Percentiles rank a stretch among this genome's conserved stretches.
Evolutionary conservation across 2,113 vertebrate species (phyloP).

Genomic region (Equus quagga): DNA sequence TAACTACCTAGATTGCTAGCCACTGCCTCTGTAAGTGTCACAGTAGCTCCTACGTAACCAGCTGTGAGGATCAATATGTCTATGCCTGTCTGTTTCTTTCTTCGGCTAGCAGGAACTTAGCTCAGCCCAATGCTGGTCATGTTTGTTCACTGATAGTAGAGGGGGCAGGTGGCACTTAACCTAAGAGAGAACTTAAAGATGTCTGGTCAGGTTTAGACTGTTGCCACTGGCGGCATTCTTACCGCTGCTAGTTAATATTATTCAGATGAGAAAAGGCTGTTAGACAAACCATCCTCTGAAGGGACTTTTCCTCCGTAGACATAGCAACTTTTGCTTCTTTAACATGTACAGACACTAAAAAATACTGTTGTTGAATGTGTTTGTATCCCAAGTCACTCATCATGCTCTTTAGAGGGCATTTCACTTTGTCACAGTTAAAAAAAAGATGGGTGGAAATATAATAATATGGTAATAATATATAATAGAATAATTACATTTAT

Average conservation of each 20-base stretch:
- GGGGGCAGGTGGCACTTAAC: not conserved
- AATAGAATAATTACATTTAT: too few species aligned
- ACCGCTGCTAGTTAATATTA: rapidly evolving
- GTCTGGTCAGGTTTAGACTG: not conserved
- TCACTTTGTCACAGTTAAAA: not conserved
- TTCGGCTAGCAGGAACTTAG: rapidly evolving
- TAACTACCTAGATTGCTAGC: too few species aligned
- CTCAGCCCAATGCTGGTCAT: rapidly evolving
- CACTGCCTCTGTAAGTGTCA: not conserved
- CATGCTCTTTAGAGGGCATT: not conserved
- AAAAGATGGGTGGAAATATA: not conserved
- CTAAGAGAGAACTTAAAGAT: not conserved
- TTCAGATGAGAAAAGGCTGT: too few species aligned
- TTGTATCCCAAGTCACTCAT: not conserved
- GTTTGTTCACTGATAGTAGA: not conserved
- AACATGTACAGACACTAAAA: rapidly evolving
- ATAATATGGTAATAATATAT: too few species aligned
- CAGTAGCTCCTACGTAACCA: not conserved
- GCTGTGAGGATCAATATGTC: rapidly evolving
- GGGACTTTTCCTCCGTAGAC: rapidly evolving
- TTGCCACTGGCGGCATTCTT: rapidly evolving
- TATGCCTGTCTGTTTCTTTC: not conserved
- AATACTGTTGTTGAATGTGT: rapidly evolving
- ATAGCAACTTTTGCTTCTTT: not conserved
- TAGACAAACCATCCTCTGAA: too few species aligned